Conservation (phyloP, 2,113 vertebrate species). For the Dendropsophus ebraccatus region DNA sequence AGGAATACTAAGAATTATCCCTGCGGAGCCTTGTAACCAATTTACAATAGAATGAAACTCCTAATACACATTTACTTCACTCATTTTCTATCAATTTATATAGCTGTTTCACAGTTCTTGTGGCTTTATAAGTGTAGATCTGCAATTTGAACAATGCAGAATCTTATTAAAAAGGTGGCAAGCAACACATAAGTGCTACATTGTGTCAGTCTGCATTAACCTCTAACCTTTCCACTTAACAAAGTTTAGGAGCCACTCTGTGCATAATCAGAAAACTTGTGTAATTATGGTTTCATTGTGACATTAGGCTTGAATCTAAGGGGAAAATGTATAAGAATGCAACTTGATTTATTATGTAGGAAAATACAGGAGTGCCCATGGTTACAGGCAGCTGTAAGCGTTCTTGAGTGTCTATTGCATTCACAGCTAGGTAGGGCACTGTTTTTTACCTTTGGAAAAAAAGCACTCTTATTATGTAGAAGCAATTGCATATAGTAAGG, state of each 20-base stretch:
- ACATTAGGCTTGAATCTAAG: slow-evolving; percentile 5
- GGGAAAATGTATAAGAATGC: slow-evolving; percentile 8
- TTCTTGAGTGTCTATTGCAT: neutral
- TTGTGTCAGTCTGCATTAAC: slow-evolving; percentile 2
- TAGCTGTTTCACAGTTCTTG: neutral
- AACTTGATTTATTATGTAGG: slow-evolving; percentile 25
- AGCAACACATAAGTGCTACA: neutral
- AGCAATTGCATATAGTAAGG: neutral
- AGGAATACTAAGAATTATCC: neutral
- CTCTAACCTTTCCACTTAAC: slow-evolving; percentile 34
- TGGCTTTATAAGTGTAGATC: neutral
- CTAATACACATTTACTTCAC: neutral
- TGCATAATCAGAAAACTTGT: slow-evolving; percentile 17
- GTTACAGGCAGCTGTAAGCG: neutral
- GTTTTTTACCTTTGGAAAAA: neutral
- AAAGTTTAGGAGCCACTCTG: slow-evolving; percentile 15
- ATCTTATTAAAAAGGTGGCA: neutral
- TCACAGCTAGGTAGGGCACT: neutral
- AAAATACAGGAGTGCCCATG: neutral
- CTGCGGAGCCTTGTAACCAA: neutral
- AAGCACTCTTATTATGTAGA: neutral
- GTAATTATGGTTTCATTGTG: slow-evolving; percentile 24
- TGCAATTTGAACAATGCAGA: neutral
- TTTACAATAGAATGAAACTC: neutral
- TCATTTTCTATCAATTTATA: slow-evolving; percentile 21